These are phyloP conservation scores for Oligia fasciuncula DNA, from an alignment of 2,888 invertebrate species.

Conservation along the genomic window DNA sequence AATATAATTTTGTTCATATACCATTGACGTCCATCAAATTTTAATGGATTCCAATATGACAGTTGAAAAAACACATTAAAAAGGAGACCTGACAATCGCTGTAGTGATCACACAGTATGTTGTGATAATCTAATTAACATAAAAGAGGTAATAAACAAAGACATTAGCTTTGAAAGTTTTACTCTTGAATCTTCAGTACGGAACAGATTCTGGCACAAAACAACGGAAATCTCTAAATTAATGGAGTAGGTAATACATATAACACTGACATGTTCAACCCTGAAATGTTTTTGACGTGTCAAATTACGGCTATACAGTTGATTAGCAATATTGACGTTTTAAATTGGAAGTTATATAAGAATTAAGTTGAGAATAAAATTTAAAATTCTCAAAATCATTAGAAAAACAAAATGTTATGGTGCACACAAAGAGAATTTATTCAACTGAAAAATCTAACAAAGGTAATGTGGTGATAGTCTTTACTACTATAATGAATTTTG, in stretches of 20 bases:
- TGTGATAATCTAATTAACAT: neutral
- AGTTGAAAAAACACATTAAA: neutral
- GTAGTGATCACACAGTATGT: neutral
- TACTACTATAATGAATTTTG: neutral
- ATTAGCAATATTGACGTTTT: neutral
- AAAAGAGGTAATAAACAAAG: neutral
- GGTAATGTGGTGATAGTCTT: neutral
- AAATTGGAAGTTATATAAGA: neutral
- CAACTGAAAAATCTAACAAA: neutral
- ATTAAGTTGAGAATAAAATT: neutral
- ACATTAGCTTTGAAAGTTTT: neutral
- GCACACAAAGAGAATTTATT: neutral
- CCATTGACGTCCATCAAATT: neutral
- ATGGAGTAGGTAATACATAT: constrained; percentile 25
- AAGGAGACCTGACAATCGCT: neutral
- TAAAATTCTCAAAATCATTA: neutral
- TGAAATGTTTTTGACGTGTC: constrained; percentile 20
- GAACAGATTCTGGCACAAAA: constrained; percentile 51
- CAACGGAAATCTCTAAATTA: constrained; percentile 34
- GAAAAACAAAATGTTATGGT: neutral
- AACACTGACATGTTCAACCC: constrained; percentile 26
- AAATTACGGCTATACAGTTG: neutral
- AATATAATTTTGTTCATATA: neutral
- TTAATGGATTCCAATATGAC: neutral
- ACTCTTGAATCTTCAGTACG: constrained; percentile 7